phyloP scores from a whole-genome alignment of 2,888 invertebrate genomes.

The Oxyscelio sp. region DNA sequence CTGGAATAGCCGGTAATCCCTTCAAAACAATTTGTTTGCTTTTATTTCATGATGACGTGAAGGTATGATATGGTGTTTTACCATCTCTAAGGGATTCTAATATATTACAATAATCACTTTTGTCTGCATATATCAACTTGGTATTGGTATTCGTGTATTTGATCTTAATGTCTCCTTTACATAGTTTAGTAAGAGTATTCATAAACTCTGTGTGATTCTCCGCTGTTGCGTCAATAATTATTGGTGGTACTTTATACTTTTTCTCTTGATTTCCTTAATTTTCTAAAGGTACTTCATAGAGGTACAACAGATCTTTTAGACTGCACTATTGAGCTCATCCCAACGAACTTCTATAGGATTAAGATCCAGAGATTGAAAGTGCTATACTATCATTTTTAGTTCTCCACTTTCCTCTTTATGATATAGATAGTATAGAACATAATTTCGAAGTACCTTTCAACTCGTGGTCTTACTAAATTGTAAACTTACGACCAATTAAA shows the following conservation, averaged over 20 bases:
- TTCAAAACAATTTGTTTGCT: slow-evolving; percentile 8
- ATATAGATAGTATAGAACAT: no score
- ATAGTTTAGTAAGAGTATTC: neutral
- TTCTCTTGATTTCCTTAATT: no score
- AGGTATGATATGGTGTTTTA: neutral
- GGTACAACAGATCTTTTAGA: no score
- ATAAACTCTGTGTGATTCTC: neutral
- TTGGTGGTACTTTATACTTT: slow-evolving; percentile 5
- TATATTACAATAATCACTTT: neutral
- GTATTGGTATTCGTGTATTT: neutral
- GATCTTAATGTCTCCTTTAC: neutral
- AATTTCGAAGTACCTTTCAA: no score
- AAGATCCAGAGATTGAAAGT: no score
- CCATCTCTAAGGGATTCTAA: neutral
- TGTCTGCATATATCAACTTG: neutral
- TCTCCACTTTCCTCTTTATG: no score
- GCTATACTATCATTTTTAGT: no score
- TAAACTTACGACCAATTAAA: no score
- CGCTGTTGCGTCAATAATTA: neutral
- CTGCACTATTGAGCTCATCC: no score
- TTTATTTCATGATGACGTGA: slow-evolving; percentile 1
- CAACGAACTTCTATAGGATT: no score
- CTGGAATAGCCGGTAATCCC: neutral
- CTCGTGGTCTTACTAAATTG: no score
- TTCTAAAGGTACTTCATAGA: no score